Evolutionary conservation across 2,797 vertebrate species (phyloP).

Genomic region (Catamblyrhynchus diadema): DNA sequence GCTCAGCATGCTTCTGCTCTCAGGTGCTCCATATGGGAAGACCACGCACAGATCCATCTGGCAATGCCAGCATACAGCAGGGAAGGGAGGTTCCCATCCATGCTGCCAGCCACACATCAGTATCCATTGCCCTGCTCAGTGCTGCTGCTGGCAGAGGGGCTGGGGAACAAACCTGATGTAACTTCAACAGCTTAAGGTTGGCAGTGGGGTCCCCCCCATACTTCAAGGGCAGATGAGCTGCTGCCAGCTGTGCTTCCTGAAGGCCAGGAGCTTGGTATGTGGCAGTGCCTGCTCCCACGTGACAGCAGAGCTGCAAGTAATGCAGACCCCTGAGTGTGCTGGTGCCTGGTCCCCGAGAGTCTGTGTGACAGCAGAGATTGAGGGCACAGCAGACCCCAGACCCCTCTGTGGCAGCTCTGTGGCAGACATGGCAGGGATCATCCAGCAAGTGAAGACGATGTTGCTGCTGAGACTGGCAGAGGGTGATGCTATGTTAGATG

Average conservation of each 20-base stretch:
- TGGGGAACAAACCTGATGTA: neutral
- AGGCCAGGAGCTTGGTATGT: neutral
- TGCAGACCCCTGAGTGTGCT: neutral
- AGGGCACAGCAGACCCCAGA: neutral
- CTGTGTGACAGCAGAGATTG: neutral
- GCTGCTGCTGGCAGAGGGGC: neutral
- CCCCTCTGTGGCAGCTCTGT: neutral
- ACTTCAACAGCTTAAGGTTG: neutral
- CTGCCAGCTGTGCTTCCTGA: neutral
- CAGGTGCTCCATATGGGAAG: neutral
- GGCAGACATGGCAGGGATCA: neutral
- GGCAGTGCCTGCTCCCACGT: neutral
- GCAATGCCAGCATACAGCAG: neutral
- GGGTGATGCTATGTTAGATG: neutral
- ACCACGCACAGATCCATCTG: neutral
- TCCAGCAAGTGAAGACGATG: neutral
- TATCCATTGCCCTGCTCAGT: neutral
- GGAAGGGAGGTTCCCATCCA: neutral
- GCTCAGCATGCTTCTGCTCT: neutral
- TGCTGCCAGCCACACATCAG: accelerated
- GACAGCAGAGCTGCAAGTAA: neutral
- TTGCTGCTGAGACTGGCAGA: neutral
- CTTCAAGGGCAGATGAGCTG: neutral
- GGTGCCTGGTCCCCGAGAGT: neutral
- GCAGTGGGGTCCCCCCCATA: accelerated